Conservation (phyloP, 2,113 vertebrate species). For the Smithornis capensis region DNA sequence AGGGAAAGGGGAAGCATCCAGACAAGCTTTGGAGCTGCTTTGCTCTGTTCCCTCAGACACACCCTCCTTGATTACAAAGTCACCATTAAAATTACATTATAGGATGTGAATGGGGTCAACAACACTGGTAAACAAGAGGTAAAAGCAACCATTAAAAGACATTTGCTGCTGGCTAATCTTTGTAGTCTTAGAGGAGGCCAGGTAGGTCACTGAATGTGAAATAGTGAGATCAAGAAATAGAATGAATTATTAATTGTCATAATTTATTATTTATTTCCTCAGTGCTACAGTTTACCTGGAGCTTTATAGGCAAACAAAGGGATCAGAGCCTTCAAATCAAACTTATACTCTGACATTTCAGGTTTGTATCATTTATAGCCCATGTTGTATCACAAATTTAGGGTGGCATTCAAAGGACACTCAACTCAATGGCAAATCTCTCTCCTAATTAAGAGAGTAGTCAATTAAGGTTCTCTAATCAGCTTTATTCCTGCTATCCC, state of each 20-base stretch:
- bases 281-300: conserved; percentile 28
- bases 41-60: neutral
- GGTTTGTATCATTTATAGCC: neutral
- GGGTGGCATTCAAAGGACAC: neutral
- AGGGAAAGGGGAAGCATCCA: neutral
- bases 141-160: conserved; percentile 54
- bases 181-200: conserved; percentile 31
- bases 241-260: conserved; percentile 56
- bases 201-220: conserved; percentile 46
- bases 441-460: neutral
- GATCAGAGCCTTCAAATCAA: neutral
- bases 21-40: neutral
- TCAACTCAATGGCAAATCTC: neutral
- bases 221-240: neutral
- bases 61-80: conserved; percentile 18
- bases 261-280: conserved; percentile 62
- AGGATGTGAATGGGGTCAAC: conserved; percentile 16
- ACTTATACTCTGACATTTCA: neutral
- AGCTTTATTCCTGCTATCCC: conserved; percentile 20
- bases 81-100: conserved; percentile 54
- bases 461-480: conserved; percentile 31
- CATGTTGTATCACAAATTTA: neutral
- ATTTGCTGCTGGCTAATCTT: conserved; percentile 40
- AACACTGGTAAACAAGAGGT: conserved; percentile 46
- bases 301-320: conserved; percentile 31